Percentiles rank a stretch among this genome's conserved stretches.
These are phyloP conservation scores for Drosophila trapezifrons DNA, from an alignment of 1,140 invertebrate genomes.

Conservation along the genomic window DNA sequence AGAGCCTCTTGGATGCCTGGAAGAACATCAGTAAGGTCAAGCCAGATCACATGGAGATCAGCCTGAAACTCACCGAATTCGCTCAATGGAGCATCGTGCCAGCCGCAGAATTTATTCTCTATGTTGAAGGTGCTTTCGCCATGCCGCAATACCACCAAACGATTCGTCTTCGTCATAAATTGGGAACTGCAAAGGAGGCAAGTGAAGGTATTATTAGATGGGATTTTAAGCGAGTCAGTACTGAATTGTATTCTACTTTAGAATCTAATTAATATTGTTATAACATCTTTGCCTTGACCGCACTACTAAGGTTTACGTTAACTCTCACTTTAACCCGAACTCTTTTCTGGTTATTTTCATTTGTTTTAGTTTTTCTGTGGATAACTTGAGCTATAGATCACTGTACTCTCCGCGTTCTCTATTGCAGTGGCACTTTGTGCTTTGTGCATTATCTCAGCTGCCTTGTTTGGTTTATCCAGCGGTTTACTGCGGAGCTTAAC, in stretches of 20 bases:
- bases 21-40: background rate
- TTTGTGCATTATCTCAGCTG: background rate
- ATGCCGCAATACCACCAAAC: slow-evolving; percentile 88
- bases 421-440: slow-evolving; percentile 9
- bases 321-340: too few relatives aligned
- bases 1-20: slow-evolving; percentile 89
- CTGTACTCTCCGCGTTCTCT: background rate
- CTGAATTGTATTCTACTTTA: background rate
- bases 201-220: background rate
- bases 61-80: slow-evolving; percentile 83
- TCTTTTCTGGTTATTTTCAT: background rate
- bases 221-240: background rate
- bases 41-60: background rate
- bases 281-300: too few relatives aligned
- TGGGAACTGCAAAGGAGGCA: slow-evolving; percentile 37
- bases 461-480: slow-evolving; percentile 15
- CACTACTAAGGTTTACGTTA: too few relatives aligned
- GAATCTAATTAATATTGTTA: too few relatives aligned
- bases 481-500: slow-evolving; percentile 19
- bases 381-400: background rate
- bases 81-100: slow-evolving; percentile 87
- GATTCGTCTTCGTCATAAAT: slow-evolving; percentile 59
- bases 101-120: slow-evolving; percentile 90
- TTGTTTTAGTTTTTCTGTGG: background rate
- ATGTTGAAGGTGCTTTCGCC: slow-evolving; percentile 91